Evolutionary conservation across 2,797 vertebrate genomes (phyloP), one percentile per base, ranked within the genome.

Genomic region (Siniperca undulata): DNA sequence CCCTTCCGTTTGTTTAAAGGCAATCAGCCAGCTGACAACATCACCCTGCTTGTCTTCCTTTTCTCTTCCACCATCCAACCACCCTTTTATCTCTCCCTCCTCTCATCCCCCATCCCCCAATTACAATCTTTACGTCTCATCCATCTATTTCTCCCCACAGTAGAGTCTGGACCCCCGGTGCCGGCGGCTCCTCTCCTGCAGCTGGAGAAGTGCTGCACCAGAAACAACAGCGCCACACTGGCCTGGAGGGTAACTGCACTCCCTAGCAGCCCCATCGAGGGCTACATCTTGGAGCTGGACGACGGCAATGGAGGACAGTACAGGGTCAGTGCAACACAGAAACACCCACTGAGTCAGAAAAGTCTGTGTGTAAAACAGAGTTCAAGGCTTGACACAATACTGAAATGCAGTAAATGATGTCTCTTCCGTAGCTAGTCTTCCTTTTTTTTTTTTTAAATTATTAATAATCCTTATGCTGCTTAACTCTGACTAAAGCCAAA

Each of bases 231-330:
- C 0, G 98, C 97, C 91, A 99, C 98, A 0, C 90, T 99, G 94
- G 98, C 98, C 90, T 99, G 99, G 99, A 97, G 97, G 93, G 97
- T 97, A 36, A 95, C 95, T 0, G 95, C 94, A 27, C 95, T 97
- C 81, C 92, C 93, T 22, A 92, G 92, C 69, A 96, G 93, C 87
- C 96, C 96, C 0, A 96, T 98, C 3, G 98, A 99, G n/a, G 99
- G 98, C 80, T 99, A 99, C 88, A 96, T 99, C 87, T 95, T 99
- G 92, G 99, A 99, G 93, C 96, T 99, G 82, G 98, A 99, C 9
- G 98, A 99, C 3, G 99, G 99, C 82, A 98, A 97, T 0, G 97
- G 98, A 9, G 99, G 99, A 24, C 97, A 98, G 89, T 99, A 98
- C 92, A 96, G 98, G 97, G 99, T 99, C 81, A 91, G 97, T 85